phyloP scores from a whole-genome alignment of 2,797 vertebrate species.

The Cercopithecus neglectus region DNA sequence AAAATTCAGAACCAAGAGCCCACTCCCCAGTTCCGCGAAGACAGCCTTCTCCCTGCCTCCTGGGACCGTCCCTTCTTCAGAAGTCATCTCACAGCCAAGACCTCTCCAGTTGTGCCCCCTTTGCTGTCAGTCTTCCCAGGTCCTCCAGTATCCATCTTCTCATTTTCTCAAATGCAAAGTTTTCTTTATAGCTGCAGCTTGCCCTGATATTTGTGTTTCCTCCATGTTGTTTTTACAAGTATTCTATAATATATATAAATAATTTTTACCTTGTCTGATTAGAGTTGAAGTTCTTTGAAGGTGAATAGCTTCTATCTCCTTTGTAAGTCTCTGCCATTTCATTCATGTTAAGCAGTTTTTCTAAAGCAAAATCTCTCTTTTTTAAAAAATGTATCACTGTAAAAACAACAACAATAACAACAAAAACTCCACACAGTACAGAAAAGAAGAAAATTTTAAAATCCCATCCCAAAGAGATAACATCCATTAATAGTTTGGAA shows the following conservation, averaged over 20 bases:
- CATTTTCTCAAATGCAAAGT: neutral
- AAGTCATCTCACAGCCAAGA: neutral
- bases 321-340: neutral
- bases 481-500: neutral
- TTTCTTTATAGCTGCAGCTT: neutral
- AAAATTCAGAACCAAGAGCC: neutral
- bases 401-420: no score
- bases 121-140: neutral
- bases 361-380: no score
- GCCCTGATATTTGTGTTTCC: neutral
- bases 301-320: neutral
- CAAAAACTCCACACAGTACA: neutral
- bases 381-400: no score
- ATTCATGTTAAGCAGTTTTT: neutral
- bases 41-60: neutral
- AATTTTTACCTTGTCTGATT: neutral
- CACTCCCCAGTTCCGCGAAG: neutral
- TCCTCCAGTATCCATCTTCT: neutral
- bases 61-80: neutral
- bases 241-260: neutral
- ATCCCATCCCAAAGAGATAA: neutral
- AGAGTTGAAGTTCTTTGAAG: neutral
- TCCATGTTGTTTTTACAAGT: neutral
- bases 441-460: neutral
- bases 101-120: neutral